Conservation (phyloP, 2,797 vertebrate genomes). For the Eulemur mongoz region DNA sequence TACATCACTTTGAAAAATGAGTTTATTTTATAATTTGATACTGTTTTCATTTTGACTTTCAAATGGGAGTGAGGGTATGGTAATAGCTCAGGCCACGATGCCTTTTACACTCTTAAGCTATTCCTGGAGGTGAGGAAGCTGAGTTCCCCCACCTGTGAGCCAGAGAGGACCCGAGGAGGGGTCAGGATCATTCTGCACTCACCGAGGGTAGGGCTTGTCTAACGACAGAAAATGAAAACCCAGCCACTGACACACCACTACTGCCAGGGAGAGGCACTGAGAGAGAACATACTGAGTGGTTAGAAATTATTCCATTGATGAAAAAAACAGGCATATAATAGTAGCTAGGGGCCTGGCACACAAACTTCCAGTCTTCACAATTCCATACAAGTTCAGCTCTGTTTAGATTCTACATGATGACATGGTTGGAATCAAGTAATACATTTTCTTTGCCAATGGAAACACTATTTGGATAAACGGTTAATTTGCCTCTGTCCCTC, state of each 20-base stretch:
- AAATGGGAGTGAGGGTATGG: not conserved
- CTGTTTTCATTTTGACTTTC: slow-evolving; percentile 37
- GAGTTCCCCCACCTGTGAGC: not conserved
- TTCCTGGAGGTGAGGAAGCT: not conserved
- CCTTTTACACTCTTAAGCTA: not conserved
- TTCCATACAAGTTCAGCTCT: not conserved
- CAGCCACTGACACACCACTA: not conserved
- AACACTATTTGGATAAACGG: not conserved
- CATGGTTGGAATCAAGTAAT: not conserved
- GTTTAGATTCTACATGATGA: not conserved
- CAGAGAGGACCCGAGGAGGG: not conserved
- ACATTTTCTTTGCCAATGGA: slow-evolving; percentile 11
- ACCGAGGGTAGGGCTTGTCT: not conserved
- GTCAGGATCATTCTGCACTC: not conserved
- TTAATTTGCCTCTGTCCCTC: slow-evolving; percentile 26
- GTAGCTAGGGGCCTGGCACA: not conserved
- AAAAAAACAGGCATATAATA: not conserved
- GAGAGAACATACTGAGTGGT: not conserved
- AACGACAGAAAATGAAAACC: not conserved
- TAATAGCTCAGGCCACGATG: not conserved
- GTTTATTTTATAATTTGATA: not conserved
- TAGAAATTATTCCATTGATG: not conserved
- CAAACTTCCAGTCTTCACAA: not conserved
- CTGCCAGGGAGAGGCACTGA: not conserved
- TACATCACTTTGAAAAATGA: not conserved